These are phyloP conservation scores for Phoenicopterus ruber DNA, from an alignment of 2,113 vertebrate species.

Conservation along the genomic window DNA sequence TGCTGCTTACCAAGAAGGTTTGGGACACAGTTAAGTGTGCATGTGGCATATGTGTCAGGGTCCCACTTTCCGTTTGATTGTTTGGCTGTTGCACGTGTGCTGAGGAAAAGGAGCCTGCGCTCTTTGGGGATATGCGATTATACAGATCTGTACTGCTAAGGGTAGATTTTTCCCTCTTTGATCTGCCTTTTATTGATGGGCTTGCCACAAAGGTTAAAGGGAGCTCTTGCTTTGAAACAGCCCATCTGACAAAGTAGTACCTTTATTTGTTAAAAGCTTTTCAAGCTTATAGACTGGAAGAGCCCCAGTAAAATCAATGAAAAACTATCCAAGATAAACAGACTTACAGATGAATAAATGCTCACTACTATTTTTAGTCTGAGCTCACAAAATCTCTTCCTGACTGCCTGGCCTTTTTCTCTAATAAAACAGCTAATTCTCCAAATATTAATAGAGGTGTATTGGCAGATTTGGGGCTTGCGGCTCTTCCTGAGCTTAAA, in stretches of 20 bases:
- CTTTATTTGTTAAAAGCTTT: conserved; percentile 36
- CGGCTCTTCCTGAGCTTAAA: background rate
- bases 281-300: conserved; percentile 39
- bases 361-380: conserved; percentile 61
- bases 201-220: conserved; percentile 18
- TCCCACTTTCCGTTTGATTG: background rate
- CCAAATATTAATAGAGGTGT: conserved; percentile 39
- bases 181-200: conserved; percentile 1
- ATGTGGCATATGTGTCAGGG: background rate
- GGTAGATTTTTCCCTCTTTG: background rate
- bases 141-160: background rate
- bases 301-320: conserved; percentile 49
- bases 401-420: conserved; percentile 35
- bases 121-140: background rate
- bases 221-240: conserved; percentile 11
- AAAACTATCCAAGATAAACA: conserved; percentile 46
- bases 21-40: background rate
- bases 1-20: background rate
- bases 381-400: conserved; percentile 35
- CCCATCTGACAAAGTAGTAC: conserved; percentile 12
- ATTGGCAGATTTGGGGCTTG: background rate
- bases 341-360: conserved; percentile 49
- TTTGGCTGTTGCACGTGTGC: background rate
- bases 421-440: conserved; percentile 57
- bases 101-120: background rate